phyloP scores from a whole-genome alignment of 2,888 invertebrate species.

The Tortrix viridana region DNA sequence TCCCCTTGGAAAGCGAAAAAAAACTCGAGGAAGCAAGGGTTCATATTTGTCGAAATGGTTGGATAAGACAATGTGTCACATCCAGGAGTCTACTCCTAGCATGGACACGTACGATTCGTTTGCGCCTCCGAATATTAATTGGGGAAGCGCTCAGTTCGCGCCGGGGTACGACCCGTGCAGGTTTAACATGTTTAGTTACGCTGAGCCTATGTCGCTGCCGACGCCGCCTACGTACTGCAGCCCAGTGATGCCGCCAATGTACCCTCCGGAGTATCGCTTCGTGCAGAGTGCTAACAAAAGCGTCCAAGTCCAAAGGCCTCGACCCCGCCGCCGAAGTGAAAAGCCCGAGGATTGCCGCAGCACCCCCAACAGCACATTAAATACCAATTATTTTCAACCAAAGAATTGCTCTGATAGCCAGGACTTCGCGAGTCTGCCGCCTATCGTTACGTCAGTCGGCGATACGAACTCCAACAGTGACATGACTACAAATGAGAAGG shows the following conservation, averaged over 20 bases:
- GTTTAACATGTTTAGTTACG: conserved; percentile 79
- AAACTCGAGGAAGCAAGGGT: conserved; percentile 71
- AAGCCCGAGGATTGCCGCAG: conserved; percentile 63
- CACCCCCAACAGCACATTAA: conserved; percentile 50
- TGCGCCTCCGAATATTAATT: conserved; percentile 61
- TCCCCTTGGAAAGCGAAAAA: conserved; percentile 79
- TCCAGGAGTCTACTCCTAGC: conserved; percentile 69
- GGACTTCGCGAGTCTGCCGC: conserved; percentile 88
- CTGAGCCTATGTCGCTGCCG: conserved; percentile 87
- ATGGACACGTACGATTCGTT: conserved; percentile 71
- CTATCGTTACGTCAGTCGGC: conserved; percentile 85
- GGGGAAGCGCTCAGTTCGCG: conserved; percentile 66
- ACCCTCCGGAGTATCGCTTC: conserved; percentile 68
- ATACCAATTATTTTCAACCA: conserved; percentile 67
- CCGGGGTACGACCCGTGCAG: conserved; percentile 78
- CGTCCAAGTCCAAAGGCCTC: conserved; percentile 67
- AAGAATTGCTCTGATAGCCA: conserved; percentile 73
- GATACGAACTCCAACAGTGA: conserved; percentile 80
- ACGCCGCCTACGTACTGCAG: conserved; percentile 84
- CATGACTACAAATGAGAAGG: conserved; percentile 77
- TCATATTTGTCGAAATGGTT: conserved; percentile 80
- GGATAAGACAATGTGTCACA: conserved; percentile 77
- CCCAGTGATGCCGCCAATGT: conserved; percentile 57
- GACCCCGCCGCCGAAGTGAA: conserved; percentile 60
- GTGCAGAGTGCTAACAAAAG: conserved; percentile 66